Evolutionary conservation across 2,888 invertebrate genomes (phyloP), one percentile per base, ranked within the genome.

Genomic region (Alsophila aescularia): DNA sequence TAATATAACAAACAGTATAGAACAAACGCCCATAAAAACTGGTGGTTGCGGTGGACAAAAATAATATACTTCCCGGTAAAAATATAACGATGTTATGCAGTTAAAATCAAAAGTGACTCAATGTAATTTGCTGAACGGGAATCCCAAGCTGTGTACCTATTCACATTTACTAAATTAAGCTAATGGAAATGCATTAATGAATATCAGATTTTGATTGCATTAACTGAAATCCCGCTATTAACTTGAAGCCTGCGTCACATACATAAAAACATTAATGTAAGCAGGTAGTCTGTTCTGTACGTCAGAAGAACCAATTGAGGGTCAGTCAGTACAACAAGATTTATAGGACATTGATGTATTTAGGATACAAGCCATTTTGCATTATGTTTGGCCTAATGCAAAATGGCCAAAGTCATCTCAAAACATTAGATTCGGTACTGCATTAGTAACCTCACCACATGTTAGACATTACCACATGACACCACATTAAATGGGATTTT

Each of bases 1-100:
- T 32, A 31, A 21, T 21, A 40, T 14, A 42, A 32, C 37, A 35
- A 47, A 37, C 31, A 47, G 12, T 43, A 18, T 21, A 27, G 32
- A 43, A 34, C 43, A 24, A 47, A 53, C 36, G 50, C 14, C 21
- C 40, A 44, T 55, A 45, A 55, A 50, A 29, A 29, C n/a, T 40
- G 40, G 52, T n/a, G 53, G 41, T 47, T 29, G 36, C 13, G 31
- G 14, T 14, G 29, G 40, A 15, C 1, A 1, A 14, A 16, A n/a
- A 18, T 12, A 29, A 31, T 24, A 12, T 24, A 12, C 7, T 39
- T 24, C 15, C 15, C 21, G 44, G 21, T 12, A 32, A 32, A 12
- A 5, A n/a, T 10, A 29, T 9, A 29, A n/a, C 9, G n/a, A 29
- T 29, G 13, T 8, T 10, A n/a, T 5, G 9, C 13, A 5, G 35